A percentile compares a stretch with the other conserved stretches of the same genome.
These are phyloP conservation scores for Malurus leucopterus DNA, from an alignment of 2,797 vertebrate genomes.

Conservation along the genomic window DNA sequence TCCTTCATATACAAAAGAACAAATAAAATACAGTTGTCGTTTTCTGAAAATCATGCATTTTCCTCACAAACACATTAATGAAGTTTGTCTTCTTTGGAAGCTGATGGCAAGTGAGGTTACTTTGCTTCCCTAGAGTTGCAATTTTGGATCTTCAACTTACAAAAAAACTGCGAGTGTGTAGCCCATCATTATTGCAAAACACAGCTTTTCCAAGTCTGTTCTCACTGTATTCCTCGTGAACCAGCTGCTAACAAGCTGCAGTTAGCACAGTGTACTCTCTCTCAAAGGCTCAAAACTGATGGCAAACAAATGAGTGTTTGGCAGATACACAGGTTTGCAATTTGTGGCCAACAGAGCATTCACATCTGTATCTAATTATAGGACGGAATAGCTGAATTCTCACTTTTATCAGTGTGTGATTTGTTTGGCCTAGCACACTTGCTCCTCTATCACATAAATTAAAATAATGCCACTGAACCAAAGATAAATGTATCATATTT, in stretches of 20 bases:
- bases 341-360: background rate
- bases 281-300: background rate
- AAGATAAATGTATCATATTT: background rate
- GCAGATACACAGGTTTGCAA: background rate
- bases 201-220: background rate
- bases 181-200: background rate
- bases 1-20: background rate
- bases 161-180: background rate
- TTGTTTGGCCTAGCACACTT: background rate
- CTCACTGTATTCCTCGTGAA: background rate
- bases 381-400: background rate
- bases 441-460: background rate
- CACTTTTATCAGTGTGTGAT: background rate
- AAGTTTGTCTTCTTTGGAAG: background rate
- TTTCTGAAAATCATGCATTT: background rate
- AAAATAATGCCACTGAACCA: background rate
- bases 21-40: background rate
- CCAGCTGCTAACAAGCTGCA: background rate
- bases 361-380: background rate
- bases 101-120: background rate
- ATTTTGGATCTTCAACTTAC: background rate
- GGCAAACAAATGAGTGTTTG: background rate
- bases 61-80: background rate
- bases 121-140: background rate
- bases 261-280: background rate